Evolutionary conservation across 2,888 invertebrate genomes (phyloP).

Genomic region (Megastigmus dorsalis): DNA sequence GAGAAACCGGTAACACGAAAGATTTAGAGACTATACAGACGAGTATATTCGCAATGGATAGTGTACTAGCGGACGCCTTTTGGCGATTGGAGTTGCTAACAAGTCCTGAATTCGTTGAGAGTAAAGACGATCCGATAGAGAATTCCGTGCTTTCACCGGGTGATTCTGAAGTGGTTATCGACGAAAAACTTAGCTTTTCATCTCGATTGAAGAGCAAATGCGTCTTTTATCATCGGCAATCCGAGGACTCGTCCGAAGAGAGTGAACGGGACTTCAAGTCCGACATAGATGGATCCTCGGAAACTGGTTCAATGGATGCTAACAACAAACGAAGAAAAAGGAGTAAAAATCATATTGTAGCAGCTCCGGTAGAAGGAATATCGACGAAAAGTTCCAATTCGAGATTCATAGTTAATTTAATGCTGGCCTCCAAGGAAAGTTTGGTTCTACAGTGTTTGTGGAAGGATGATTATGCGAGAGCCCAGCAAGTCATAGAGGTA

Average conservation of each 20-base stretch:
- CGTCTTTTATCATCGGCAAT: slow-evolving; percentile 62
- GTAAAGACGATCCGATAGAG: slow-evolving; percentile 72
- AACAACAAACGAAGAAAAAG: slow-evolving; percentile 72
- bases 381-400: slow-evolving; percentile 69
- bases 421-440: slow-evolving; percentile 86
- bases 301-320: slow-evolving; percentile 70
- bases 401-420: slow-evolving; percentile 78
- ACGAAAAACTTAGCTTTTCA: slow-evolving; percentile 59
- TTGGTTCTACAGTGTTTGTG: slow-evolving; percentile 86
- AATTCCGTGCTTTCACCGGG: neutral
- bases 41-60: slow-evolving; percentile 64
- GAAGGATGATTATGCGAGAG: slow-evolving; percentile 83
- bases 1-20: slow-evolving; percentile 48
- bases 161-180: slow-evolving; percentile 12
- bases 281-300: slow-evolving; percentile 64
- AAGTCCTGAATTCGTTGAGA: slow-evolving; percentile 76
- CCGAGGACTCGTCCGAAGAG: slow-evolving; percentile 61
- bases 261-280: slow-evolving; percentile 58
- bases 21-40: slow-evolving; percentile 50
- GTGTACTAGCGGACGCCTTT: slow-evolving; percentile 75
- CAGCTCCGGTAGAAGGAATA: slow-evolving; percentile 36
- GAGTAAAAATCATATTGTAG: slow-evolving; percentile 59
- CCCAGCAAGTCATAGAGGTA: slow-evolving; percentile 88
- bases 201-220: slow-evolving; percentile 56
- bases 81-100: slow-evolving; percentile 85